These are phyloP conservation scores for Paracanthobrama guichenoti DNA, from an alignment of 2,113 vertebrate genomes.

Conservation along the genomic window DNA sequence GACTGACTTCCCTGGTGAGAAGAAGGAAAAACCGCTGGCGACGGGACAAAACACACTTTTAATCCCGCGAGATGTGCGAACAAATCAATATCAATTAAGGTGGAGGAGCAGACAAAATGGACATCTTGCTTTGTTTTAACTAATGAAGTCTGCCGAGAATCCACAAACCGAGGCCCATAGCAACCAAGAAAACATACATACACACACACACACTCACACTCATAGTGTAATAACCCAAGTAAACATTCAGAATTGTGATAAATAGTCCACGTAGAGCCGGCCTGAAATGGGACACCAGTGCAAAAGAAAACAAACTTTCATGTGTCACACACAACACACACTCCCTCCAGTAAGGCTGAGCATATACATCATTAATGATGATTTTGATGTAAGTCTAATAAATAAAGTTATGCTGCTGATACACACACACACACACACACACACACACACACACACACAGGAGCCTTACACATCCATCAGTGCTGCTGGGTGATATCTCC, in stretches of 20 bases:
- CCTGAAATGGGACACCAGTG: constrained; percentile 20
- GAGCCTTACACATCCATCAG: constrained; percentile 59
- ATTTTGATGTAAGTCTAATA: constrained; percentile 25
- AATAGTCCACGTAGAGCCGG: constrained; percentile 15
- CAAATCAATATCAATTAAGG: constrained; percentile 78
- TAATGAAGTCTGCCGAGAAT: constrained; percentile 75
- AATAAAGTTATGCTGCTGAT: not conserved
- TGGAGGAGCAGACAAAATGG: constrained; percentile 67
- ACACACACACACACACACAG: constrained; percentile 28
- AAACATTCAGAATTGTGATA: constrained; percentile 24
- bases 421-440: not conserved
- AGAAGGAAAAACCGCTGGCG: constrained; percentile 55
- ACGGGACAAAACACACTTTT: constrained; percentile 68
- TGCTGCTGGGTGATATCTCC: constrained; percentile 72
- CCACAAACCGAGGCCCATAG: constrained; percentile 31
- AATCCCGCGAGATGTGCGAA: constrained; percentile 67
- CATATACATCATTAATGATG: constrained; percentile 36
- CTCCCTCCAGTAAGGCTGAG: constrained; percentile 10
- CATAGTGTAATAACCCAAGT: constrained; percentile 49
- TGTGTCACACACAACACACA: constrained; percentile 22
- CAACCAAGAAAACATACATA: constrained; percentile 22
- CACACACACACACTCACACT: constrained; percentile 8
- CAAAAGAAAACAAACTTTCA: constrained; percentile 30
- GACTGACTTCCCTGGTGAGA: constrained; percentile 22
- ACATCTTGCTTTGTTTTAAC: constrained; percentile 77